A percentile compares a stretch with the other conserved stretches of the same genome.
Evolutionary conservation across 1,140 invertebrate species (phyloP).

Genomic region (Battus philenor): DNA sequence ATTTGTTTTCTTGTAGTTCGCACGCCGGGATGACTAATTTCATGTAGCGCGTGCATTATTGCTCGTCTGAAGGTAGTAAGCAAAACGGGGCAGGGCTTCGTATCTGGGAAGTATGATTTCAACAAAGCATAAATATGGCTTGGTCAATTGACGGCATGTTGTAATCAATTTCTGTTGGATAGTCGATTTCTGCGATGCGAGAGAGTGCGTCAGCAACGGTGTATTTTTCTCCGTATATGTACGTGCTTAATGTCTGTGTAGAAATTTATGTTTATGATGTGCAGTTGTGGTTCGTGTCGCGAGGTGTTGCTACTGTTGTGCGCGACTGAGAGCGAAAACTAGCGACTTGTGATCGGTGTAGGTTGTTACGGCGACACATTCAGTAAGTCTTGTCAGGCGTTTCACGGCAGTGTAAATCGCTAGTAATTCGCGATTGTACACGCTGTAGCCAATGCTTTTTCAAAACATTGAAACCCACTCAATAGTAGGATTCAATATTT

Average conservation of each 20-base stretch:
- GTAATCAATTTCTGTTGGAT: too few species aligned
- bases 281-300: neutral
- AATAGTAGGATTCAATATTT: neutral
- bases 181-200: neutral
- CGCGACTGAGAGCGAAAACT: neutral
- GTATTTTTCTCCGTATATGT: neutral
- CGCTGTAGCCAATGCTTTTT: too few species aligned
- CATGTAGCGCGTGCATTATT: too few species aligned
- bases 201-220: neutral
- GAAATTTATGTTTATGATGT: neutral
- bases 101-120: too few species aligned
- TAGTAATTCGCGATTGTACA: neutral
- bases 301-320: neutral
- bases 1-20: too few species aligned
- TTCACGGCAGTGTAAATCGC: neutral
- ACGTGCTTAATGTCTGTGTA: neutral
- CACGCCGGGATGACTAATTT: too few species aligned
- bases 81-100: too few species aligned
- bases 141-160: too few species aligned
- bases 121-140: too few species aligned
- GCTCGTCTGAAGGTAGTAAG: too few species aligned
- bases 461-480: neutral
- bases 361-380: neutral
- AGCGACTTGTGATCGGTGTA: conserved; percentile 9
- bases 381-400: neutral